Conservation (phyloP, 2,888 invertebrate genomes). For the Pterobdella sp. region DNA sequence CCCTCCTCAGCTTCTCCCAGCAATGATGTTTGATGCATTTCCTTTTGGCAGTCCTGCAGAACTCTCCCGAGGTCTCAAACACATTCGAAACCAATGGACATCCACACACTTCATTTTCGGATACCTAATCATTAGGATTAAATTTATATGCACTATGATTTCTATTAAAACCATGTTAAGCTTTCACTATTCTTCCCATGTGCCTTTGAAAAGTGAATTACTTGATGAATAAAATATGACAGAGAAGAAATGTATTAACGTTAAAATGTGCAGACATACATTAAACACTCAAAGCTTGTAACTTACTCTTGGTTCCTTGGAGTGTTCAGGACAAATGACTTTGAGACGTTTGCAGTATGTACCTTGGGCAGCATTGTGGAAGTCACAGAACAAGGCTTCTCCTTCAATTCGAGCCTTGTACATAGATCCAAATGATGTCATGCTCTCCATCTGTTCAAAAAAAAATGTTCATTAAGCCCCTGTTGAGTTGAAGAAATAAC, state of each 20-base stretch:
- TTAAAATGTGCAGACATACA: not conserved
- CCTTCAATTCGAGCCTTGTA: slow-evolving; percentile 89
- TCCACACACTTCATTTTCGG: slow-evolving; percentile 68
- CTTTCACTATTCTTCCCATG: too few species aligned
- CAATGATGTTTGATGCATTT: slow-evolving; percentile 81
- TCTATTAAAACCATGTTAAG: too few species aligned
- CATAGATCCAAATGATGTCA: slow-evolving; percentile 88
- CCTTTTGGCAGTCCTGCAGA: slow-evolving; percentile 80
- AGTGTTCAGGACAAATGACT: slow-evolving; percentile 93
- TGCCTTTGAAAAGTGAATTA: too few species aligned
- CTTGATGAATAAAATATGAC: too few species aligned
- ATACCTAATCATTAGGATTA: too few species aligned
- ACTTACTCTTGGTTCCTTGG: slow-evolving; percentile 58
- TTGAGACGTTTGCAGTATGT: slow-evolving; percentile 91
- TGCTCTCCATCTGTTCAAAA: slow-evolving; percentile 63
- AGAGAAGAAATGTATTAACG: too few species aligned
- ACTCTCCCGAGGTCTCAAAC: slow-evolving; percentile 74
- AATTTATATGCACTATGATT: too few species aligned
- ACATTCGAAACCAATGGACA: slow-evolving; percentile 78
- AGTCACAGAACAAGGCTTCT: slow-evolving; percentile 95
- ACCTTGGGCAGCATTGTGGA: slow-evolving; percentile 74
- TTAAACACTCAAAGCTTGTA: not conserved
- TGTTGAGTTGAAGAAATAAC: not conserved
- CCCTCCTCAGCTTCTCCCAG: slow-evolving; percentile 88
- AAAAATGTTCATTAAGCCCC: not conserved